phyloP scores from a whole-genome alignment of 1,140 invertebrate species.

The Acyrthosiphon pisum region DNA sequence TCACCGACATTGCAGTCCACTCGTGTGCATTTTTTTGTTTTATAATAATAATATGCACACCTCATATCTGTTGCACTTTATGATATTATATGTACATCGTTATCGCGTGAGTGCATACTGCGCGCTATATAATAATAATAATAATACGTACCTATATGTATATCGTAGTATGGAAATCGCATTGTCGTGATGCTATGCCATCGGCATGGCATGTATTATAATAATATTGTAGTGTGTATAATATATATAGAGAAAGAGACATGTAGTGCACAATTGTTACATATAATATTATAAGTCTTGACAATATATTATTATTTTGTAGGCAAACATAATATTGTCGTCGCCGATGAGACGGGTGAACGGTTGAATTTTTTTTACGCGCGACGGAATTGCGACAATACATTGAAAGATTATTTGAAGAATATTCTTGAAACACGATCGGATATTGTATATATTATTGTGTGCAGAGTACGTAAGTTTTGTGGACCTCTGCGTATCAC shows the following conservation, averaged over 20 bases:
- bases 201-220: neutral
- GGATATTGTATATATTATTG: neutral
- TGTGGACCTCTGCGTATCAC: neutral
- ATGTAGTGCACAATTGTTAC: neutral
- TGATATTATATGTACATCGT: slow-evolving; percentile 28
- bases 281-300: neutral
- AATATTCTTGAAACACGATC: neutral
- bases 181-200: neutral
- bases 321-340: neutral
- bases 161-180: neutral
- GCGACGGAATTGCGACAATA: neutral
- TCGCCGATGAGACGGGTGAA: neutral
- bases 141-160: neutral
- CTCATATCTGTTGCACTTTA: neutral
- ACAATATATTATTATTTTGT: neutral
- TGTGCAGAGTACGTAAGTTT: neutral
- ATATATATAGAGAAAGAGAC: too few species aligned
- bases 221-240: neutral
- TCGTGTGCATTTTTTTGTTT: neutral
- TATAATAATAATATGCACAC: slow-evolving; percentile 7
- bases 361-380: neutral
- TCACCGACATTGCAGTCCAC: neutral
- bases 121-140: slow-evolving; percentile 4
- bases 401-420: neutral
- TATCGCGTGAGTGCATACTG: slow-evolving; percentile 29